A percentile compares a stretch with the other conserved stretches of the same genome.
Evolutionary conservation across 2,797 vertebrate species (phyloP).

Genomic region (Kryptolebias ocellatus): DNA sequence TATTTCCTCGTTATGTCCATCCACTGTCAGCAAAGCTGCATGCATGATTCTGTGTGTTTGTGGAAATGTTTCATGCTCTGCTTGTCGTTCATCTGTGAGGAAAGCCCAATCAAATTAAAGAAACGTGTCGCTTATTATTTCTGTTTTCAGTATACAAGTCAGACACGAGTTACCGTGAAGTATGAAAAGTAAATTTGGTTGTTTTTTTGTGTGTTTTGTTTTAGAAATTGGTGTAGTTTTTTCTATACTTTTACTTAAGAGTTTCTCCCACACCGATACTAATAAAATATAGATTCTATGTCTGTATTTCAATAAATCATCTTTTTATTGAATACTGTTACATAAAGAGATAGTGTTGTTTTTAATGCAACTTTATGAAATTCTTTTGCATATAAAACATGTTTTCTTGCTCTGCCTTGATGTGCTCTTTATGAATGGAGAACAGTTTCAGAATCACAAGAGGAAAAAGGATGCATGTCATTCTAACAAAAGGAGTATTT

Average conservation of each 20-base stretch:
- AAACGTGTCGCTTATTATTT: not conserved
- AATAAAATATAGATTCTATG: not conserved
- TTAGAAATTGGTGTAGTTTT: not conserved
- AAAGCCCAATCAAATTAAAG: not conserved
- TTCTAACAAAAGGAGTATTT: not conserved
- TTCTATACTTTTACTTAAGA: not conserved
- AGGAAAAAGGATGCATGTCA: not conserved
- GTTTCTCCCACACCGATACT: not conserved
- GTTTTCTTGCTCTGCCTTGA: not conserved
- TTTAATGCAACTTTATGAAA: not conserved
- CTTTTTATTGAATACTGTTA: not conserved
- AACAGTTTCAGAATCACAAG: too few species aligned
- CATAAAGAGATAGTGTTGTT: too few species aligned
- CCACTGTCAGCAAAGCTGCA: constrained; percentile 22
- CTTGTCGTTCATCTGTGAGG: constrained; percentile 1
- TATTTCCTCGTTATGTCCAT: constrained; percentile 52
- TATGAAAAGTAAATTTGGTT: too few species aligned
- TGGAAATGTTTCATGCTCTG: constrained; percentile 21
- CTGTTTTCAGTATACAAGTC: too few species aligned
- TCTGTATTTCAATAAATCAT: not conserved
- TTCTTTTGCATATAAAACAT: not conserved
- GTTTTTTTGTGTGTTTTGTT: not conserved
- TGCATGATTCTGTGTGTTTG: not conserved
- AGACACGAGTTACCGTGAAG: too few species aligned
- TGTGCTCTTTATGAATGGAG: not conserved